These are phyloP conservation scores for Eugnorisma glareosa DNA, from an alignment of 2,888 invertebrate genomes.

Conservation along the genomic window DNA sequence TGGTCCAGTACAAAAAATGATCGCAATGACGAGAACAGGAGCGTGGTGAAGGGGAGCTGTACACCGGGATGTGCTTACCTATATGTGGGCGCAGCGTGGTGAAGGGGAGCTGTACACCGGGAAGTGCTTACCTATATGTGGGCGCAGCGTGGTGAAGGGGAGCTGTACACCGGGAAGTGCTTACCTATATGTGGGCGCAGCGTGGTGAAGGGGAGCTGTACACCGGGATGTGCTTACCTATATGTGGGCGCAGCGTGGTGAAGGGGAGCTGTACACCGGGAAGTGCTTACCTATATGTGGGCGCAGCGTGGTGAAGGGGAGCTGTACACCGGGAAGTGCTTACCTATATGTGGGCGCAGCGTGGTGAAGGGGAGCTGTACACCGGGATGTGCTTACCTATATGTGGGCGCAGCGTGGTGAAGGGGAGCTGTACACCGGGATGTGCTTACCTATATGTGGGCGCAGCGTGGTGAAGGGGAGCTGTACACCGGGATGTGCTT, in stretches of 20 bases:
- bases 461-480: conserved; percentile 97
- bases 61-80: conserved; percentile 73
- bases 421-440: no score
- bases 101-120: no score
- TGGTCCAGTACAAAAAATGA: no score
- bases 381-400: conserved; percentile 86
- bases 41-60: no score
- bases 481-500: no score
- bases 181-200: conserved; percentile 94
- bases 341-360: conserved; percentile 94
- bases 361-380: conserved; percentile 99
- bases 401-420: conserved; percentile 97
- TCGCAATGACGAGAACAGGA: no score
- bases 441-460: conserved; percentile 92
- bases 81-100: conserved; percentile 97
- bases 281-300: conserved; percentile 92
- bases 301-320: conserved; percentile 97
- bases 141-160: conserved; percentile 97
- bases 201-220: conserved; percentile 98
- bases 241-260: conserved; percentile 96
- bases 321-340: no score
- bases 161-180: no score
- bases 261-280: no score
- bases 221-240: conserved; percentile 85
- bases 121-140: conserved; percentile 91